Evolutionary conservation across 2,113 vertebrate species (phyloP).

Genomic region (Pelodiscus sinensis): DNA sequence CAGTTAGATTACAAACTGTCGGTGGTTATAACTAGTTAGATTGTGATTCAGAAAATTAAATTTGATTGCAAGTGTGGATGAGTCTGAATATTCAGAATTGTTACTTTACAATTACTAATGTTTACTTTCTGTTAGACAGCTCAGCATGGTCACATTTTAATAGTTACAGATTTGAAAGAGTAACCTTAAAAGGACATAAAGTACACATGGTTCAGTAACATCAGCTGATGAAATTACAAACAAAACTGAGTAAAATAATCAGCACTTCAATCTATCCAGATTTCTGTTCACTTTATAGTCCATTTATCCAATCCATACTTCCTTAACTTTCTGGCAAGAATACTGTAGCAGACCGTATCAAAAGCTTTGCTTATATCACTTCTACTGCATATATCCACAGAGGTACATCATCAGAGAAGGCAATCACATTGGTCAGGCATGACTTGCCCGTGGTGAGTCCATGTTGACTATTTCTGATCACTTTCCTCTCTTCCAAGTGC

Average conservation of each 20-base stretch:
- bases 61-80: neutral
- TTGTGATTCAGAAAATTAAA: neutral
- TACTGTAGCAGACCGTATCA: no score
- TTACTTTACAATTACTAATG: slow-evolving; percentile 11
- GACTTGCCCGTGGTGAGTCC: no score
- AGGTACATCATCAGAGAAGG: no score
- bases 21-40: neutral
- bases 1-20: neutral
- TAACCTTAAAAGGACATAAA: slow-evolving; percentile 17
- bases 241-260: neutral
- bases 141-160: slow-evolving; percentile 21
- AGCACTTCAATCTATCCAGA: neutral
- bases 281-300: no score
- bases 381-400: no score
- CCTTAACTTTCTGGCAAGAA: no score
- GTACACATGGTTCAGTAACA: slow-evolving; percentile 5
- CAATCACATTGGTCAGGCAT: no score
- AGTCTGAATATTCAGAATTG: slow-evolving; percentile 13
- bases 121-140: slow-evolving; percentile 24
- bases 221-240: neutral
- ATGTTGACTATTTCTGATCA: no score
- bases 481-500: no score
- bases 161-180: slow-evolving; percentile 24
- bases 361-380: no score
- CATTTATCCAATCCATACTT: no score